Percentiles rank a stretch among this genome's conserved stretches.
Evolutionary conservation across 2,113 vertebrate genomes (phyloP).

Genomic region (Illadopsis cleaveri): DNA sequence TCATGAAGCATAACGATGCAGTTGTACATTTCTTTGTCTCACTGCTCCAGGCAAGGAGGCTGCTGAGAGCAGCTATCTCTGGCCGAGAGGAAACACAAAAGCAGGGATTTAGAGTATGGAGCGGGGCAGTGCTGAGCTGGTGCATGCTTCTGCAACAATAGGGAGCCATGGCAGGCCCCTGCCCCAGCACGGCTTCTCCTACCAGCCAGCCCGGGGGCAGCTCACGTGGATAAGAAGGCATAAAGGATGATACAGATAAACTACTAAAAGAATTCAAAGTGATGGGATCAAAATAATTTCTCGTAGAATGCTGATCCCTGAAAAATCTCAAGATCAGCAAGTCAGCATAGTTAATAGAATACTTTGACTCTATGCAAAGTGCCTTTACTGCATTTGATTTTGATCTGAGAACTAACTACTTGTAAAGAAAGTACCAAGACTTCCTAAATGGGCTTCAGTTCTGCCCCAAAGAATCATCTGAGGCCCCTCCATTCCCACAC

Average conservation of each 20-base stretch:
- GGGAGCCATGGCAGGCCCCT: neutral
- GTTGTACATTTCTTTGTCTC: slow-evolving; percentile 37
- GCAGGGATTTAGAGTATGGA: slow-evolving; percentile 38
- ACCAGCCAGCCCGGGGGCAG: rapidly evolving
- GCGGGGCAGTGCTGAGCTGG: slow-evolving; percentile 52
- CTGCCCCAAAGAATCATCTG: neutral
- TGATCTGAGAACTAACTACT: neutral
- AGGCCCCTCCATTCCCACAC: neutral
- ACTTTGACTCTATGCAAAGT: neutral
- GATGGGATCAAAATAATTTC: neutral
- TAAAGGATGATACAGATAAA: neutral
- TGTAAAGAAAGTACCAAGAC: neutral
- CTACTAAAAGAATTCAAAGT: neutral
- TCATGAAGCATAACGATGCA: neutral
- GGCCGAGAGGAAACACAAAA: slow-evolving; percentile 41
- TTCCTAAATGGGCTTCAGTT: neutral
- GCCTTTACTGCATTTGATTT: neutral
- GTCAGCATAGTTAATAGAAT: neutral
- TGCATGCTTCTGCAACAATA: slow-evolving; percentile 32
- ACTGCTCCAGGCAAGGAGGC: slow-evolving; percentile 24
- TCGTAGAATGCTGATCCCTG: neutral
- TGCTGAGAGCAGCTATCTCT: slow-evolving; percentile 33
- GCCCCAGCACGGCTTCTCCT: neutral
- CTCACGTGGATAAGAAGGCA: rapidly evolving
- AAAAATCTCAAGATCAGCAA: neutral